These are phyloP conservation scores for Pristionchus japonicus DNA, from an alignment of 2,888 invertebrate species.

Conservation along the genomic window DNA sequence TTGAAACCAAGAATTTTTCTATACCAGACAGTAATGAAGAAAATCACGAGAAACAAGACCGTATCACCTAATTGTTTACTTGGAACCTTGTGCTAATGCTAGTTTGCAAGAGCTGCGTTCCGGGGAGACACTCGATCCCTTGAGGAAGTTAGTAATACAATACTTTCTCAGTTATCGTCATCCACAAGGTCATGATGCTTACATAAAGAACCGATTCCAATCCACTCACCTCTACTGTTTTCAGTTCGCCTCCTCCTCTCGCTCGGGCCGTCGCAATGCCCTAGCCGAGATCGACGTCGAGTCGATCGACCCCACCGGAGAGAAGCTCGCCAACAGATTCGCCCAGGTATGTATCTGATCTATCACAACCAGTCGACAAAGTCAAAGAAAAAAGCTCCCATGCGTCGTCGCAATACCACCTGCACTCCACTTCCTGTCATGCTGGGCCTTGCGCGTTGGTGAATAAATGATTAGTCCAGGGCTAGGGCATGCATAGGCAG, in stretches of 20 bases:
- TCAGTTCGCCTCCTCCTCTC: slow-evolving; percentile 38
- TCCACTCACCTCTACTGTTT: background rate
- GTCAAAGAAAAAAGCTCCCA: too few species aligned
- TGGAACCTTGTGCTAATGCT: background rate
- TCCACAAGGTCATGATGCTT: too few species aligned
- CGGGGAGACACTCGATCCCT: background rate
- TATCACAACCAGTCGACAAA: too few species aligned
- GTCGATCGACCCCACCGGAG: slow-evolving; percentile 41
- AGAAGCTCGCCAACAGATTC: slow-evolving; percentile 46
- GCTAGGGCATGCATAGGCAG: too few species aligned
- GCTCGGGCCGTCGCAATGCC: slow-evolving; percentile 43
- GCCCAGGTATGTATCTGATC: slow-evolving; percentile 43
- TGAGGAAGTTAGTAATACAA: background rate
- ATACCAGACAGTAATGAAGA: too few species aligned
- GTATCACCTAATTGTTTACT: background rate
- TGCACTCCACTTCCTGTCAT: too few species aligned
- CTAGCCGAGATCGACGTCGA: slow-evolving; percentile 45
- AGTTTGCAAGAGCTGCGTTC: background rate
- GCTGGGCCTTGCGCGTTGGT: too few species aligned
- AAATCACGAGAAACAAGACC: too few species aligned
- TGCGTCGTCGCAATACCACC: too few species aligned
- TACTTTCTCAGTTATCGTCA: background rate
- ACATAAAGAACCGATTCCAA: too few species aligned
- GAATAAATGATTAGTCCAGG: too few species aligned
- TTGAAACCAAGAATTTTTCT: too few species aligned